Percentiles rank a stretch among this genome's conserved stretches.
Evolutionary conservation across 2,888 invertebrate species (phyloP).

Genomic region (Ditula angustiorana): DNA sequence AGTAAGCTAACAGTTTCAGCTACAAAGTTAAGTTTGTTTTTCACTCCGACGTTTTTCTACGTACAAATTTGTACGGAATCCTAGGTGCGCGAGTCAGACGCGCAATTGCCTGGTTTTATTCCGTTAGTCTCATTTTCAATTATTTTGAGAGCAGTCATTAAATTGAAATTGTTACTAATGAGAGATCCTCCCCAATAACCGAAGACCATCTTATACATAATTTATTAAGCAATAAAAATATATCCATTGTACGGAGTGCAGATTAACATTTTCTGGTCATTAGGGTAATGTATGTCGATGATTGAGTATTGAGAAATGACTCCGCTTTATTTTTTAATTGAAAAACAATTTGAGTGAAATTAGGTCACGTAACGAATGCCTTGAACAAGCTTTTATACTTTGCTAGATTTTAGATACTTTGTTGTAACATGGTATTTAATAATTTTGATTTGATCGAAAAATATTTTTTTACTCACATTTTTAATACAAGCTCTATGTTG

Average conservation of each 20-base stretch:
- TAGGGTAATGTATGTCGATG: slow-evolving; percentile 17
- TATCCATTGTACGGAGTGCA: neutral
- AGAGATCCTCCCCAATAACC: neutral
- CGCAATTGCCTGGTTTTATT: too few relatives aligned
- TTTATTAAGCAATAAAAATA: slow-evolving; percentile 15
- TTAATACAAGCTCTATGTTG: too few relatives aligned
- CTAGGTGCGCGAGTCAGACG: too few relatives aligned
- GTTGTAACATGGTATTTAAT: too few relatives aligned
- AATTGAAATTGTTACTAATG: neutral
- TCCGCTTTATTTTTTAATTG: neutral
- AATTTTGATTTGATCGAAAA: too few relatives aligned
- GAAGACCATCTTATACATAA: slow-evolving; percentile 6
- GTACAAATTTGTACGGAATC: too few relatives aligned
- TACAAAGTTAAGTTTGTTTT: too few relatives aligned
- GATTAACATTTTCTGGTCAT: slow-evolving; percentile 16
- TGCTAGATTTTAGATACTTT: too few relatives aligned
- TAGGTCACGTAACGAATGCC: neutral
- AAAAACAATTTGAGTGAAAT: neutral
- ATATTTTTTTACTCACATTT: too few relatives aligned
- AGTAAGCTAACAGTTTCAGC: too few relatives aligned
- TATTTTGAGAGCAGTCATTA: neutral
- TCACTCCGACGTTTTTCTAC: too few relatives aligned
- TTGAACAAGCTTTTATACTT: too few relatives aligned
- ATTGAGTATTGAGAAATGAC: slow-evolving; percentile 14
- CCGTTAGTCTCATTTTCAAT: neutral